Evolutionary conservation across 2,888 invertebrate genomes (phyloP), one percentile per base, ranked within the genome.

Genomic region (Sphinx pinastri): DNA sequence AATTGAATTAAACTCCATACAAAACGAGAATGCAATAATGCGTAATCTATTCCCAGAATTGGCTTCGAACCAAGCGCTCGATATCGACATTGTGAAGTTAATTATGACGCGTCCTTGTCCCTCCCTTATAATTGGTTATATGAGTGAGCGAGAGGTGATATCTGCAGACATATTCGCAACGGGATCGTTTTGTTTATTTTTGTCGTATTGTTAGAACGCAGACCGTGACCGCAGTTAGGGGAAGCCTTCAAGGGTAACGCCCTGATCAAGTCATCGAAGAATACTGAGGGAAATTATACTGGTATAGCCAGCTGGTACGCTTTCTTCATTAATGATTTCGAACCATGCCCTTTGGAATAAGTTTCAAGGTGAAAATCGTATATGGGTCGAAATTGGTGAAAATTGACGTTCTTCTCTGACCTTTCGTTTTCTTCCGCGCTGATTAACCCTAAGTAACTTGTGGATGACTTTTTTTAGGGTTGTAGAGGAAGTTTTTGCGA

Each of bases 41-140:
- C 63, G 47, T 19, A 63, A 63, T 63, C 63, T 63, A 63, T 63
- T 63, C 63, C 16, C 63, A 63, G 63, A 49, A 63, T 63, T 63
- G 63, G 63, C 63, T 13, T 19, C 47, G 7, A 19, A 63, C 49
- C 63, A 63, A 63, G 13, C 63, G 47, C 5, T 10, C 47, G 16
- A 16, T 63, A 63, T 63, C 16, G 63, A 47, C 49, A 13, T 13
- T 49, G 11, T 57, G 25, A 25, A 49, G 47, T 63, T 47, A 49
- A 63, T 49, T 63, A 63, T 19, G 16, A 47, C 6, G 6, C 2
- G 5, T 63, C 60, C 49, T 13, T 13, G 6, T 49, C 63, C 11
- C 16, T 16, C 16, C 45, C 47, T 38, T 38, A 47, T 60, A 16
- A 47, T 47, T 16, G 8, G 8, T 16, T 47, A 47, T 16, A 49